Conservation (phyloP, 1,140 invertebrate species). For the Neoseiulus cucumeris region DNA sequence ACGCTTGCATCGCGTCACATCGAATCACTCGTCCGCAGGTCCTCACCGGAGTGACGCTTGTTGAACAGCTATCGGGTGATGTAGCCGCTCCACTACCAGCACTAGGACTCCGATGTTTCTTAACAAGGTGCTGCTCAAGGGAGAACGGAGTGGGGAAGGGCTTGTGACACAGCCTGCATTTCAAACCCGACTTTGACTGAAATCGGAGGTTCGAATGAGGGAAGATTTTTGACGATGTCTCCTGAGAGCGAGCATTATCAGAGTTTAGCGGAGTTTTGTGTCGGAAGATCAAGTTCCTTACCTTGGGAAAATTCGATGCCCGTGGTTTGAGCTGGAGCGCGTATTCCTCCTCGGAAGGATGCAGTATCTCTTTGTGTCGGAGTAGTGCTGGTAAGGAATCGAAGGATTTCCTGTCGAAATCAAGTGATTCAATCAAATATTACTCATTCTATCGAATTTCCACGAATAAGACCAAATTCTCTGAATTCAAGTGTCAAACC, state of each 20-base stretch:
- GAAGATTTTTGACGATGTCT: too few species aligned
- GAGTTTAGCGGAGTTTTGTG: too few species aligned
- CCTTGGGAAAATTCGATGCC: conserved; percentile 9
- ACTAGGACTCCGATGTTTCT: background rate
- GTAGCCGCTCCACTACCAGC: background rate
- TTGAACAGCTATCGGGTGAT: background rate
- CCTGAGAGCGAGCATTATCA: too few species aligned
- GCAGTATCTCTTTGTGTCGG: background rate
- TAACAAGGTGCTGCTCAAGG: background rate
- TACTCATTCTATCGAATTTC: too few species aligned
- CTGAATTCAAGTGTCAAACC: too few species aligned
- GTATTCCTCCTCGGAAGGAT: background rate
- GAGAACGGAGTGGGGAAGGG: conserved; percentile 5
- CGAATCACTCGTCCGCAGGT: too few species aligned
- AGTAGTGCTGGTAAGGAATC: background rate
- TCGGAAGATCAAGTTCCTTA: background rate
- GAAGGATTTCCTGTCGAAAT: background rate
- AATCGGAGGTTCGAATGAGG: background rate
- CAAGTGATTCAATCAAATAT: too few species aligned
- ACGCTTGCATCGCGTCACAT: too few species aligned
- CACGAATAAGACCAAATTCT: too few species aligned
- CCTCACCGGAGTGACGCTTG: background rate
- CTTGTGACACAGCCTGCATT: background rate
- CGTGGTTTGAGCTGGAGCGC: background rate
- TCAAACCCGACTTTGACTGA: conserved; percentile 8